Base-by-base conservation (phyloP, 2,113 vertebrate species). In the Anguilla rostrata region DNA sequence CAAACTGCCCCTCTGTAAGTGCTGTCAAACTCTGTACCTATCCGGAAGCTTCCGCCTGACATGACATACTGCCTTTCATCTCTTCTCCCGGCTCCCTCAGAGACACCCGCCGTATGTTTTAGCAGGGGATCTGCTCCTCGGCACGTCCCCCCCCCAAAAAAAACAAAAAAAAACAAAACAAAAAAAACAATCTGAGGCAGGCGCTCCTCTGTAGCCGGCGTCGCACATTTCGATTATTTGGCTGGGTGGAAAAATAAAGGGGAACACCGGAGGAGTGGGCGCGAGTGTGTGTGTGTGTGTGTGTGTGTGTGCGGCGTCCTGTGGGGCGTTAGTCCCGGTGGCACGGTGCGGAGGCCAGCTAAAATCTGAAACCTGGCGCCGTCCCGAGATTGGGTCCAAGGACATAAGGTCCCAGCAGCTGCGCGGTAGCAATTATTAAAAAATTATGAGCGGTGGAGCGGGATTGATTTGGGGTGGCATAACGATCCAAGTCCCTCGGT, bases 1-100 rank as follows among this genome's bases (percentile, higher is more conserved):
- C 88, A 91, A 92, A 93, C 88, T 88, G 88, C 86, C 84, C 87
- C 85, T 85, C 86, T 86, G 86, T 87, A 85, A 83, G 88, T 87
- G 88, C 90, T 88, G 88, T 89, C 88, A 71, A 86, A 86, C 86
- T 83, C 49, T 89, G 87, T 87, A 90, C 89, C 90, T 90, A 88
- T 90, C 84, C 53, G 82, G 71, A 86, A 90, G 81, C 84, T 78
- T 39, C 84, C 83, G 81, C 41, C 86, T 63, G 86, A 91, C 87
- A 88, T 91, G 86, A 92, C 86, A 81, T 89, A 87, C 81, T 87
- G 83, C 85, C 86, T 87, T 85, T 88, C 82, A 87, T 91, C 84
- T 89, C 43, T 83, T 49, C 63, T 6, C 34, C 18, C 0, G 8
- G 46, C 18, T 20, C 34, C 85, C 83, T 78, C 5, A 81, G 79